These are phyloP conservation scores for Caenorhabditis elegans DNA, from an alignment of 1,140 invertebrate genomes.

Conservation along the genomic window WBcel235 BX284606.5:12923501-12924000, in stretches of 20 bases:
- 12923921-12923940: neutral
- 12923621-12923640: neutral
- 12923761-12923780: too few relatives aligned
- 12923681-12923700: conserved; percentile 32
- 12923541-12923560: conserved; percentile 16
- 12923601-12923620: neutral
- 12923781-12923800: neutral
- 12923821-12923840: neutral
- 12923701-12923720: neutral
- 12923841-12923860: neutral
- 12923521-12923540: conserved; percentile 18
- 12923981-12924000: neutral
- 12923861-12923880: conserved; percentile 19
- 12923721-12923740: neutral
- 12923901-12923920: conserved; percentile 22
- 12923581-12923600: neutral
- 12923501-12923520: too few relatives aligned
- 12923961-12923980: neutral
- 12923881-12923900: conserved; percentile 11
- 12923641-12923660: conserved; percentile 18
- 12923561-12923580: neutral
- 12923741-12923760: neutral
- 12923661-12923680: conserved; percentile 12
- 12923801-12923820: too few relatives aligned
- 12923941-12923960: neutral